These are phyloP conservation scores for Hydrozoanthus tunicans DNA, from an alignment of 64 coral and sea anemone genomes.

Conservation along the genomic window DNA sequence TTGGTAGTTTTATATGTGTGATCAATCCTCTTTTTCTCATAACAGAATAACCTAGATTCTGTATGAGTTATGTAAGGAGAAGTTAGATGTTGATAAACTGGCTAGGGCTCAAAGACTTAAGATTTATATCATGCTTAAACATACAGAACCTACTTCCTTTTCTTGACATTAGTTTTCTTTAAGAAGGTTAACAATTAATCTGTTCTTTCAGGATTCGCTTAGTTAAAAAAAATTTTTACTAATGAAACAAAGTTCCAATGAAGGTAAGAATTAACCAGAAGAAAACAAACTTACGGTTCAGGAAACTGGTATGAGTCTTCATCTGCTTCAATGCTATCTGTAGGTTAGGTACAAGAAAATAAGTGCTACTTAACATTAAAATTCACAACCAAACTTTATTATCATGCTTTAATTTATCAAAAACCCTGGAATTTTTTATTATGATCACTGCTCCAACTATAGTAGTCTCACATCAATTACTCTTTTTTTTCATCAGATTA, in stretches of 20 bases:
- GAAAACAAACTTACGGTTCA: conserved; percentile 85
- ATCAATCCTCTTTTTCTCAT: neutral
- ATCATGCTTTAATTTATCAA: no score
- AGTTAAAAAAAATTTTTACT: no score
- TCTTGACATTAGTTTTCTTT: no score
- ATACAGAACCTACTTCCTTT: neutral
- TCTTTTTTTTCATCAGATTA: no score
- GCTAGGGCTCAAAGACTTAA: neutral
- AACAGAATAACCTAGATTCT: neutral
- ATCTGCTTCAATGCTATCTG: conserved; percentile 86
- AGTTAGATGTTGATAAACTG: no score
- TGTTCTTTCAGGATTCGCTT: neutral
- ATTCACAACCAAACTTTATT: neutral
- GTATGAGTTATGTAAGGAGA: no score
- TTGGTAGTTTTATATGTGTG: neutral
- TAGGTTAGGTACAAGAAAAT: neutral
- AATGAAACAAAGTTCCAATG: no score
- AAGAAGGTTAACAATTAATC: no score
- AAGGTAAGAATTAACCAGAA: neutral
- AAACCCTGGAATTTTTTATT: no score
- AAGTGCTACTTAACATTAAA: neutral
- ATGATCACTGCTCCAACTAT: no score
- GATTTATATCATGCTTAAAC: neutral
- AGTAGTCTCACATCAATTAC: no score
- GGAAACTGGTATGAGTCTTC: conserved; percentile 79